phyloP scores from a whole-genome alignment of 2,888 invertebrate species.

The Cheilosia scutellata region DNA sequence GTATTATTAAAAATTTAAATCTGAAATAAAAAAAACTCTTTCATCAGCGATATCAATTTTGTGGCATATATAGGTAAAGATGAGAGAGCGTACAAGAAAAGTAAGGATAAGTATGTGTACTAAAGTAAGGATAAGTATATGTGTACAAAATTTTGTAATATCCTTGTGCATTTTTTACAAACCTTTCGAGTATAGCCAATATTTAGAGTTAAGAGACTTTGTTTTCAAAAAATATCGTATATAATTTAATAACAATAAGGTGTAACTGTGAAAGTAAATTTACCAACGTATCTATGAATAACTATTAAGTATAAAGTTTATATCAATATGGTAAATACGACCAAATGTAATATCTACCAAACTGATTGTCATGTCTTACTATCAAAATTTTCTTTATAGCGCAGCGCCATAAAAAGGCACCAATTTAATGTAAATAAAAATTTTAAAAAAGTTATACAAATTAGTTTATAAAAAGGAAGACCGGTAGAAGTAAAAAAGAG shows the following conservation, averaged over 20 bases:
- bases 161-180: slow-evolving; percentile 14
- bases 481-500: too few relatives aligned
- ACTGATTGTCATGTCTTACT: too few relatives aligned
- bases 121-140: too few relatives aligned
- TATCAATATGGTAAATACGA: background rate
- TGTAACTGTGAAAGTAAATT: background rate
- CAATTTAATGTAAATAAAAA: too few relatives aligned
- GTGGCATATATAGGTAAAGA: slow-evolving; percentile 20
- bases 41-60: slow-evolving; percentile 19
- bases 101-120: background rate
- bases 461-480: too few relatives aligned
- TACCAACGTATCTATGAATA: background rate
- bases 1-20: slow-evolving; percentile 15
- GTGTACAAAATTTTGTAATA: background rate
- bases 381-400: too few relatives aligned
- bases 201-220: background rate
- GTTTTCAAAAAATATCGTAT: background rate
- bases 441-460: too few relatives aligned
- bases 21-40: slow-evolving; percentile 14
- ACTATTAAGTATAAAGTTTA: background rate
- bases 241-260: background rate
- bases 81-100: slow-evolving; percentile 6
- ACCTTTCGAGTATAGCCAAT: slow-evolving; percentile 31
- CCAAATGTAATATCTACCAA: background rate
- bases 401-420: too few relatives aligned